These are phyloP conservation scores for Macrosiphum euphorbiae DNA, from an alignment of 2,888 invertebrate genomes.

Conservation along the genomic window DNA sequence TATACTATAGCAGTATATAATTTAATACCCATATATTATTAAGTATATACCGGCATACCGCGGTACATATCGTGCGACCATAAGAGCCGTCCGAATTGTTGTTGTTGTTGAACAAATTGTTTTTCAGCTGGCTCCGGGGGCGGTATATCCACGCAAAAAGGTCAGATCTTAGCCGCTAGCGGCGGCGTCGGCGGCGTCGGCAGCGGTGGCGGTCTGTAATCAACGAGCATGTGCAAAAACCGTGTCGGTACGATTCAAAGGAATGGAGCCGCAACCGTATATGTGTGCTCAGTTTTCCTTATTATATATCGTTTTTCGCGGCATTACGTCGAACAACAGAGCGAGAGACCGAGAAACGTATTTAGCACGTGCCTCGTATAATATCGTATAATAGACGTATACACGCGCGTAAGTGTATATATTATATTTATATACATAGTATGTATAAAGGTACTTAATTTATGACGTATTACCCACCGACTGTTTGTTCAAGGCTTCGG, in stretches of 20 bases:
- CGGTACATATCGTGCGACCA: background rate
- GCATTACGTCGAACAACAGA: constrained; percentile 6
- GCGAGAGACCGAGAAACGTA: background rate
- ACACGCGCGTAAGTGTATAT: background rate
- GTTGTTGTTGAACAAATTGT: constrained; percentile 29
- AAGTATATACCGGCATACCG: background rate
- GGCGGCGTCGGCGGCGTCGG: background rate
- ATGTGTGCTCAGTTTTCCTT: background rate
- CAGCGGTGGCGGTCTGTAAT: constrained; percentile 32
- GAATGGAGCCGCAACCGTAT: constrained; percentile 17
- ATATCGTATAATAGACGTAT: background rate
- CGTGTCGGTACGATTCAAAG: constrained; percentile 57
- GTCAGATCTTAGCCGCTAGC: constrained; percentile 37
- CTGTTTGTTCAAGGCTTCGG: constrained; percentile 40
- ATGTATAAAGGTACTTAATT: background rate
- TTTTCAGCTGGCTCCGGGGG: constrained; percentile 46
- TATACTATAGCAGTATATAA: background rate
- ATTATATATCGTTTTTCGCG: constrained; percentile 45
- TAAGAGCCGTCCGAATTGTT: background rate
- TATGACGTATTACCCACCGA: background rate
- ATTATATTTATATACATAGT: background rate
- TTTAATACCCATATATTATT: background rate
- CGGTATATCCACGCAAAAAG: constrained; percentile 7
- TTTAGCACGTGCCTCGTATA: constrained; percentile 42
- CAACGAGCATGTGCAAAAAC: constrained; percentile 62